Base-by-base conservation (phyloP, 2,113 vertebrate genomes). In the Silurus asotus region DNA sequence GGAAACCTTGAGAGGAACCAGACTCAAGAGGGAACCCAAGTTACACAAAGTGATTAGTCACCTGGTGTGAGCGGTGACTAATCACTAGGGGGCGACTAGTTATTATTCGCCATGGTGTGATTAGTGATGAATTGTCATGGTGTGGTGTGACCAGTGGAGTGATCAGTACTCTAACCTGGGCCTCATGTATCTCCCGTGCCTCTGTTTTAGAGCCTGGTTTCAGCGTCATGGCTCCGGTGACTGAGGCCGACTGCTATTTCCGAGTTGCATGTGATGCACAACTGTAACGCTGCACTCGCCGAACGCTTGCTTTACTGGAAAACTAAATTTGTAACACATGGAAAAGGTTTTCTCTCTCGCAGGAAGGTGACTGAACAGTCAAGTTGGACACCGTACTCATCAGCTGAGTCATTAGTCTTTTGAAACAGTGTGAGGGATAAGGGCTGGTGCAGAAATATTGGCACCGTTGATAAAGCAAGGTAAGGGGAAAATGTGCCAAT, bases 201-300 rank as follows among this genome's bases (percentile, higher is more conserved):
- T 28, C 59, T 53, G 45, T 51, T 86, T 88, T 69, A 86, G 70
- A 70, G 53, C 65, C 45, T 72, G 82, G 61, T 53, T n/a, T 28
- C 5, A 51, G n/a, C 48, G 72, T 82, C 87, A 86, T 87, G 88
- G 88, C 82, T 87, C 80, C 45, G 51, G 37, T 61, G 86, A 55
- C 61, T 58, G 56, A 61, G 51, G 58, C 79, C 25, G n/a, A 72
- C 78, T 84, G 76, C 88, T 90, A 89, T 91, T 90, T 91, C 88
- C 53, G 87, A 87, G 72, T 25, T 74, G 67, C 89, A 92, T 89
- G 88, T 90, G 88, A 89, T 88, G 81, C 78, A 53, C 7, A 74
- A 87, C 80, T 84, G 82, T 79, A 83, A 87, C 84, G 77, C 61
- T 85, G 76, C n/a, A 2, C 83, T 87, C 59, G 45, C 48, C 23